A percentile compares a stretch with the other conserved stretches of the same genome.
Evolutionary conservation across 2,113 vertebrate species (phyloP).

Genomic region (Ailurus styani): DNA sequence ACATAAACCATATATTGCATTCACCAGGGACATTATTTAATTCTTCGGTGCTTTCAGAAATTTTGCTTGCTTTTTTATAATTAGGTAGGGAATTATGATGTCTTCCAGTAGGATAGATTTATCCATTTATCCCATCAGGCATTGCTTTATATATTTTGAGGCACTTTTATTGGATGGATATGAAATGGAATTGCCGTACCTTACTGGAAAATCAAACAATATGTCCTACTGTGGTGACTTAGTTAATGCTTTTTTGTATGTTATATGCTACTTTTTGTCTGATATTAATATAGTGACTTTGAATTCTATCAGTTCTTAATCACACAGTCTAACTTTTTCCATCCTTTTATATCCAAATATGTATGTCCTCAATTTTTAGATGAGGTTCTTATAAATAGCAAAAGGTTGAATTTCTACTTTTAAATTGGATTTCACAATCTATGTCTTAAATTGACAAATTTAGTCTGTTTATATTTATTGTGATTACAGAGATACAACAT

Average conservation of each 20-base stretch:
- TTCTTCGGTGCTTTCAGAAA: background rate
- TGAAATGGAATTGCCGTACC: background rate
- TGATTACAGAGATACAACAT: background rate
- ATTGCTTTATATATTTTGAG: background rate
- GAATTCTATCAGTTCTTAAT: background rate
- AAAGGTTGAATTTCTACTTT: background rate
- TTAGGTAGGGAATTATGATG: background rate
- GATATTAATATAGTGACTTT: background rate
- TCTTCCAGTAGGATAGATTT: background rate
- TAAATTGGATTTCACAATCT: background rate
- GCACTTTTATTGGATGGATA: background rate
- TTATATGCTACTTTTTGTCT: background rate
- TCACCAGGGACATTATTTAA: background rate
- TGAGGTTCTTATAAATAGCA: background rate
- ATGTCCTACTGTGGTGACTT: background rate
- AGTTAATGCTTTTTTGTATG: background rate
- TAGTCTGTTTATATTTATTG: background rate
- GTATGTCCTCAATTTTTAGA: background rate
- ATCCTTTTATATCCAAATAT: background rate
- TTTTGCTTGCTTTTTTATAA: background rate
- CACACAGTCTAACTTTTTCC: background rate
- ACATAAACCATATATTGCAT: background rate
- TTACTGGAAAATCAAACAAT: background rate
- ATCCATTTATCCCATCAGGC: background rate
- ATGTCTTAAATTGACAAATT: background rate